Percentiles rank a stretch among this genome's conserved stretches.
Conservation (phyloP, 2,113 vertebrate species). For the Camarhynchus parvulus region DNA sequence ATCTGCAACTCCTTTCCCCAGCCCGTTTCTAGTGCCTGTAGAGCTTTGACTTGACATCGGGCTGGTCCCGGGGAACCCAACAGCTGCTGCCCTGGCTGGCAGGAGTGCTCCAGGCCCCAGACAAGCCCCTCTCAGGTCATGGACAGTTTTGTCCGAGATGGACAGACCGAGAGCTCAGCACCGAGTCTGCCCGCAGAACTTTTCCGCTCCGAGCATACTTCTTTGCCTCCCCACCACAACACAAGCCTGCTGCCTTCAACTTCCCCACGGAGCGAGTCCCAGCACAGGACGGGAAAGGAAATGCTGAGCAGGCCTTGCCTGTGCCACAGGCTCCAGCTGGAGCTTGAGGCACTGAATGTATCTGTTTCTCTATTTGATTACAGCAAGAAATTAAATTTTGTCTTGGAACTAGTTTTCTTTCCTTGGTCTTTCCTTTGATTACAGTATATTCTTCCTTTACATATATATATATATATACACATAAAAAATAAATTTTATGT, state of each 20-base stretch:
- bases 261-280: background rate
- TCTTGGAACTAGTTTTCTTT: background rate
- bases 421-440: background rate
- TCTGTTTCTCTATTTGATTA: background rate
- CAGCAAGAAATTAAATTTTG: background rate
- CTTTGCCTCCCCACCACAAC: background rate
- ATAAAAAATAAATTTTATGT: background rate
- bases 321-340: background rate
- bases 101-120: background rate
- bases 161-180: background rate
- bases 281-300: accelerated
- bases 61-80: background rate
- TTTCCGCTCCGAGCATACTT: background rate
- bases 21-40: accelerated
- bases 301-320: background rate
- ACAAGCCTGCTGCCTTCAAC: accelerated
- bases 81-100: background rate
- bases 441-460: background rate
- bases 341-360: background rate
- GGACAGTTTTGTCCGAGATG: background rate
- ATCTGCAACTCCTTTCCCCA: background rate
- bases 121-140: background rate
- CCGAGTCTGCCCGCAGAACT: background rate
- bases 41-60: background rate
- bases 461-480: background rate